phyloP scores from a whole-genome alignment of 2,113 vertebrate genomes.

The Psophia crepitans region DNA sequence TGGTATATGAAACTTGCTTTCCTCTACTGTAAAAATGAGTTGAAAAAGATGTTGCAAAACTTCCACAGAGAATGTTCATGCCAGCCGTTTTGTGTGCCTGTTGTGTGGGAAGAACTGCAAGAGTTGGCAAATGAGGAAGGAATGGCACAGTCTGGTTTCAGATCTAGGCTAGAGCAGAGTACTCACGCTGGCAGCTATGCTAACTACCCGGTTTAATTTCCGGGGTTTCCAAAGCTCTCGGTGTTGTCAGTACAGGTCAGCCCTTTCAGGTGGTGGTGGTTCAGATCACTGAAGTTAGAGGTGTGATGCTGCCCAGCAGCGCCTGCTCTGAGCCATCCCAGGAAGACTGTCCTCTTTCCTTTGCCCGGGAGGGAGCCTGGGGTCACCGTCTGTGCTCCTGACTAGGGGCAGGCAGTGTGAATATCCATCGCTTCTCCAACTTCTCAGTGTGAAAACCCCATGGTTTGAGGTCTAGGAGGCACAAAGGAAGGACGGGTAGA shows the following conservation, averaged over 20 bases:
- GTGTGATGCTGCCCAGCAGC: background rate
- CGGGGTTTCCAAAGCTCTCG: background rate
- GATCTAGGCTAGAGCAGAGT: background rate
- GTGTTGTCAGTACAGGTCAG: background rate
- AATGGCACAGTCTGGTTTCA: background rate
- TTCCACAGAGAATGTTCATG: background rate
- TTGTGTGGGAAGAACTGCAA: background rate
- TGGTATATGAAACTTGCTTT: background rate
- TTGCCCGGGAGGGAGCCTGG: background rate
- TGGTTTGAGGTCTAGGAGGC: background rate
- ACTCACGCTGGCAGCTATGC: background rate
- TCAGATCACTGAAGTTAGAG: background rate
- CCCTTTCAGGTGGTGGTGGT: background rate
- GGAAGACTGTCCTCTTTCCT: background rate
- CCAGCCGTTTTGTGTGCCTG: background rate
- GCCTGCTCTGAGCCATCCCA: background rate
- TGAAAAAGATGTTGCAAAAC: background rate
- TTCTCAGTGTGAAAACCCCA: background rate
- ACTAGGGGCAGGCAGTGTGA: background rate
- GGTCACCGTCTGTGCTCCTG: background rate
- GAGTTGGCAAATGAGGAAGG: background rate
- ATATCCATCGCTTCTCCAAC: background rate
- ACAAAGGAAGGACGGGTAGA: background rate
- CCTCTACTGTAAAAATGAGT: background rate
- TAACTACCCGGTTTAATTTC: background rate